Evolutionary conservation across 2,113 vertebrate genomes (phyloP), one percentile per base, ranked within the genome.

Genomic region (Lophochroa leadbeateri): DNA sequence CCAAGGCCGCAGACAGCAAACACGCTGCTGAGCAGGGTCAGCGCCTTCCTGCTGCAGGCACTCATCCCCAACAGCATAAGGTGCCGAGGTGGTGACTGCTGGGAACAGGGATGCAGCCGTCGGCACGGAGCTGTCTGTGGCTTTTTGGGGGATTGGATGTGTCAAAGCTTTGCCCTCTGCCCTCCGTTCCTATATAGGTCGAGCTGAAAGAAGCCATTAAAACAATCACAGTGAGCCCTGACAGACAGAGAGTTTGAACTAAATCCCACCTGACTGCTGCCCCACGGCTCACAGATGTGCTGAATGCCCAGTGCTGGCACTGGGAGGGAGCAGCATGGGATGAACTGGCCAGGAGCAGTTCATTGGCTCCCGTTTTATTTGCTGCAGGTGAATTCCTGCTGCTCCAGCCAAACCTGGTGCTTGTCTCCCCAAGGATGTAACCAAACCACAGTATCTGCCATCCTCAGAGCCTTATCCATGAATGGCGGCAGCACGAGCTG

Each of bases 1-100:
- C 99, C 99, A 75, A 99, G 98, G 90, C 98, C 98, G 0, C 99
- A 99, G 78, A 99, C 99, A 1, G 99, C 99, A 20, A 99, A 99
- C 81, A 99, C 98, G 35, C 99, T 99, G 98, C 99, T 99, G 92
- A 99, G 98, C 98, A 99, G 98, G 77, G 99, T 99, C 98, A 99
- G 97, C 29, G 98, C 99, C 96, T 99, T 99, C 97, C 99, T 99
- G 95, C 99, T 98, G 19, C 99, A 99, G 17, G 97, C 60, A 2
- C 98, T 99, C 99, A 99, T 99, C 37, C 78, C 98, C 93, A 75
- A 60, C 57, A 74, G 94, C 96, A 96, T 90, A 31, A 47, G 55
- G 64, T 61, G 63, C 67, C 8, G 7, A 37, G 53, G 63, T 5
- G 49, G 55, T 0, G 2, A 31, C 86, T 9, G 63, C 16, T 0